Evolutionary conservation across 2,113 vertebrate species (phyloP).

Genomic region (Thamnophis sirtalis): DNA sequence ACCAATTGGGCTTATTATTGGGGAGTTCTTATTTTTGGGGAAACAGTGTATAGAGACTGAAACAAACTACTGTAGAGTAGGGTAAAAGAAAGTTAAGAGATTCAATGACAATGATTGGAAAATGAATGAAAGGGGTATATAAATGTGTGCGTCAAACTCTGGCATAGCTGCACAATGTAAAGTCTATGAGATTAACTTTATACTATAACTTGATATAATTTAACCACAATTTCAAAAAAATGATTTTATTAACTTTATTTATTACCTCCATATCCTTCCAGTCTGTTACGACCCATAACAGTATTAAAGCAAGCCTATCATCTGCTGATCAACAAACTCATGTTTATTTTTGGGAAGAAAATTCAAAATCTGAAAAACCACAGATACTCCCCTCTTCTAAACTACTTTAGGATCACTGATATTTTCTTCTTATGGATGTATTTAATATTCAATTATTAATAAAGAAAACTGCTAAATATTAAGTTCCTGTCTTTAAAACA

Average conservation of each 20-base stretch:
- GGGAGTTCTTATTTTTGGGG: no score
- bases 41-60: neutral
- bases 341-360: neutral
- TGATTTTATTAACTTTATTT: neutral
- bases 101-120: neutral
- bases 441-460: neutral
- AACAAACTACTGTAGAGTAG: neutral
- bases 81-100: neutral
- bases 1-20: no score
- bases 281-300: neutral
- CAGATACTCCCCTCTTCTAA: neutral
- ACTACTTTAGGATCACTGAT: neutral
- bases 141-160: neutral
- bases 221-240: neutral
- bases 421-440: neutral
- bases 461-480: neutral
- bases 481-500: neutral
- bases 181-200: neutral
- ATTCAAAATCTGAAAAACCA: neutral
- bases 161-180: neutral
- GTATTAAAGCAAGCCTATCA: neutral
- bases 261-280: neutral
- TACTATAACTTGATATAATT: no score
- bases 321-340: neutral
- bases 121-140: neutral